These are phyloP conservation scores for Microcaecilia unicolor DNA, from an alignment of 2,797 vertebrate species.

Conservation along the genomic window DNA sequence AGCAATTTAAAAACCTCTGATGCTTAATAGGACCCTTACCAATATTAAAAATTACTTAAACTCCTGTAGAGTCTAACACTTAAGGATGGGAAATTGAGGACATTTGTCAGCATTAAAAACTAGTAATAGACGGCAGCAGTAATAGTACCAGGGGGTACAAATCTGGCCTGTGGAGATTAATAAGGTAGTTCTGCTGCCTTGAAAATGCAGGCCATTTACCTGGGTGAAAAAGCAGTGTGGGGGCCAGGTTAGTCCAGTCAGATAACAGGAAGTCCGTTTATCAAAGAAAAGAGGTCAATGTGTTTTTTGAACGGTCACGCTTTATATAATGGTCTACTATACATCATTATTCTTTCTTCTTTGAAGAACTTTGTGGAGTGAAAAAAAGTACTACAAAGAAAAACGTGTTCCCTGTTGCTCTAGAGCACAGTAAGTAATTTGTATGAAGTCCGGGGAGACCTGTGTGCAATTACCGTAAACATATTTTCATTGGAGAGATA, in stretches of 20 bases:
- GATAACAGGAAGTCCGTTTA: constrained; percentile 5
- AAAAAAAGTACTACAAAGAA: constrained; percentile 23
- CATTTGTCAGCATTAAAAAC: neutral
- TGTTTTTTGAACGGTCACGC: constrained; percentile 3
- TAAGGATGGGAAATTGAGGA: constrained; percentile 1
- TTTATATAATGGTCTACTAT: constrained; percentile 1
- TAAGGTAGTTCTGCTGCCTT: neutral
- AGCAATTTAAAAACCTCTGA: constrained; percentile 27
- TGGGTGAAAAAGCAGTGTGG: constrained; percentile 8
- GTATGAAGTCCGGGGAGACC: constrained; percentile 5
- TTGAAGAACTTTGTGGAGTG: constrained; percentile 19
- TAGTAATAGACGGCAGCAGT: neutral
- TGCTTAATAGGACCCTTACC: constrained; percentile 16
- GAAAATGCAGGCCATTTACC: constrained; percentile 2
- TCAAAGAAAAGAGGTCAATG: neutral
- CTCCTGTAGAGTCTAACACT: neutral
- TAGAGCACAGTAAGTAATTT: constrained; percentile 21
- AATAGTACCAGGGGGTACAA: neutral
- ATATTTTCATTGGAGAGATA: constrained; percentile 17
- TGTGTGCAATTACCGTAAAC: constrained; percentile 23
- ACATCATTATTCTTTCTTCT: constrained; percentile 10
- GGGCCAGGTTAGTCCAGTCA: neutral
- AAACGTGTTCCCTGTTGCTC: constrained; percentile 6
- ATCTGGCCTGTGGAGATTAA: neutral
- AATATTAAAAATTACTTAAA: constrained; percentile 11